Base-by-base conservation (phyloP, 1,140 invertebrate species). In the Plutomurus gul region DNA sequence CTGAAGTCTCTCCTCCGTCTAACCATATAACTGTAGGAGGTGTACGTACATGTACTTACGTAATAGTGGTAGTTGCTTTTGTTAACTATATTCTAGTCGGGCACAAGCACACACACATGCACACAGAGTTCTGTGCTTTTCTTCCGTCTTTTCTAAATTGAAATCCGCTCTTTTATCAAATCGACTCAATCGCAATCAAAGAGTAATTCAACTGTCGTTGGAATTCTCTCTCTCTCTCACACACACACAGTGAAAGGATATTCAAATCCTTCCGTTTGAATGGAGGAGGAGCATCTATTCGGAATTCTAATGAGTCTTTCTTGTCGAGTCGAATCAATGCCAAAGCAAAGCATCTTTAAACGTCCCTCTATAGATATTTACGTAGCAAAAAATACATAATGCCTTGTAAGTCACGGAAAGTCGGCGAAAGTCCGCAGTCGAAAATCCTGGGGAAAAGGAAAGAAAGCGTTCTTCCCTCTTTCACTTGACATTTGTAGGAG, bases 101-200 rank as follows among this genome's bases (percentile, higher is more conserved):
- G 1, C 11, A 43, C 2, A 43, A 43, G 2, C 11, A 13, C 11
- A 43, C 39, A 43, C 39, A 13, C 39, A 3, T 43, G 39, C 39
- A 10, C 39, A 3, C 11, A 43, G 39, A 43, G 11, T 43, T 43
- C 1, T 13, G 2, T 43, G 11, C 39, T 43, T 43, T 43, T 43
- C 39, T 36, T 27, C 1, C 27, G 13, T 65, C 27, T 65, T 30
- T 30, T 65, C 18, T 36, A 65, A 36, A 65, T 65, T 65, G 56
- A 30, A 65, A 65, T 65, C 13, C 56, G n/a, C 56, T 56, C 51
- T 65, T 65, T 65, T 65, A 65, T 65, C 27, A 65, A 65, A 33
- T 65, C 56, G 56, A 65, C 27, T 65, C 56, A 27, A 33, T 65
- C 56, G 36, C 51, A 65, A 65, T 65, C 56, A 65, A 4, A 13